A percentile compares a stretch with the other conserved stretches of the same genome.
Conservation (phyloP, 2,888 invertebrate species). For the Andrena camellia region DNA sequence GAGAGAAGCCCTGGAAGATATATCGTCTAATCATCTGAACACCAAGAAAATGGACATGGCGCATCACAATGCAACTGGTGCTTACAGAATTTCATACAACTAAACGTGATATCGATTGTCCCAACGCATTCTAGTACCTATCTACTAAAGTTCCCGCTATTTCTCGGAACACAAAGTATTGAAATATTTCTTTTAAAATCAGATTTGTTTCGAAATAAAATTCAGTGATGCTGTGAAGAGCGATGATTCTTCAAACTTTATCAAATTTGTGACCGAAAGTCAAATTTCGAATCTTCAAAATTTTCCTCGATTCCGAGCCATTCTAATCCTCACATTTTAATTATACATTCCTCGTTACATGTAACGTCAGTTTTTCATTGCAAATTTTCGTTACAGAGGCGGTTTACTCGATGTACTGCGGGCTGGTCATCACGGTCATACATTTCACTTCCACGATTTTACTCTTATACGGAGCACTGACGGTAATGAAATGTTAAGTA, state of each 20-base stretch:
- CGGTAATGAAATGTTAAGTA: slow-evolving; percentile 76
- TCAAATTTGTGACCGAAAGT: background rate
- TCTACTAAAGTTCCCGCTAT: background rate
- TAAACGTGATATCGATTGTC: background rate
- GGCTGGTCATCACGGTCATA: slow-evolving; percentile 82
- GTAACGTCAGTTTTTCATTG: background rate
- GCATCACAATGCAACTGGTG: slow-evolving; percentile 84
- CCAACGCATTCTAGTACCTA: background rate
- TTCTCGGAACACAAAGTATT: background rate
- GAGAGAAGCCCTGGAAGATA: slow-evolving; percentile 83
- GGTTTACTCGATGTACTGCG: slow-evolving; percentile 83
- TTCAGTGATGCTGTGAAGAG: background rate
- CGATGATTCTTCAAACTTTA: background rate
- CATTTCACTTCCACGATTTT: slow-evolving; percentile 83
- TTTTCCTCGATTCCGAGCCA: background rate
- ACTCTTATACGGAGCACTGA: slow-evolving; percentile 84
- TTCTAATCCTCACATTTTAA: background rate
- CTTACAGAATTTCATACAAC: slow-evolving; percentile 43
- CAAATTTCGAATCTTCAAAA: background rate
- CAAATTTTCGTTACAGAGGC: slow-evolving; percentile 79
- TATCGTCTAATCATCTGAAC: slow-evolving; percentile 83
- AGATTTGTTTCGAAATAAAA: background rate
- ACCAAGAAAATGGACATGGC: slow-evolving; percentile 84
- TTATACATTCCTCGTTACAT: background rate
- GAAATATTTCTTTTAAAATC: background rate